phyloP scores from a whole-genome alignment of 2,113 vertebrate species.

The Pelobates fuscus region DNA sequence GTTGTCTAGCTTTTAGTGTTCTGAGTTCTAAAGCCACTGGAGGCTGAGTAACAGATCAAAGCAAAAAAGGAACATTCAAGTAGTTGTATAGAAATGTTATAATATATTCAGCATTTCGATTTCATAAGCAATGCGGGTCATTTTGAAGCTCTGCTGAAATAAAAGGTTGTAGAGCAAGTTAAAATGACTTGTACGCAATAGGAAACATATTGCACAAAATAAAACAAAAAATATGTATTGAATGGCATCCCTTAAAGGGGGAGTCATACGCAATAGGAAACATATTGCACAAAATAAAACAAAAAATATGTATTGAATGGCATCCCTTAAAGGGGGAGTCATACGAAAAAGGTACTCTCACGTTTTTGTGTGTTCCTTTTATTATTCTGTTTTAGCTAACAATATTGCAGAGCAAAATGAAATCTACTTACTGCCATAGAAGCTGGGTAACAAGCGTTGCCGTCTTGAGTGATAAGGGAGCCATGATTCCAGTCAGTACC shows the following conservation, averaged over 20 bases:
- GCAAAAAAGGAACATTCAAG: neutral
- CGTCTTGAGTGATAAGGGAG: too few species aligned
- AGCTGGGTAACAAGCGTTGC: too few species aligned
- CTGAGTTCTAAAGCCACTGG: conserved; percentile 34
- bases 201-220: neutral
- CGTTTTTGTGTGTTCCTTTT: too few species aligned
- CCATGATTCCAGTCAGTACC: too few species aligned
- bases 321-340: too few species aligned
- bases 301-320: too few species aligned
- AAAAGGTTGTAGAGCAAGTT: neutral
- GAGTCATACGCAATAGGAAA: neutral
- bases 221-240: too few species aligned
- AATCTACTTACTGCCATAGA: too few species aligned
- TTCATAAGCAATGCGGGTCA: conserved; percentile 15
- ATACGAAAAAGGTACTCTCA: neutral
- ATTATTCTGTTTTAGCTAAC: too few species aligned
- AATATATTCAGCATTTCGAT: conserved; percentile 36
- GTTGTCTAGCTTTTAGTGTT: conserved; percentile 39
- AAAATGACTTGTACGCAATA: neutral
- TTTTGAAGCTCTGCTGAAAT: conserved; percentile 22
- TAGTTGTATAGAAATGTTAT: conserved; percentile 20
- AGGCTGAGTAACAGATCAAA: conserved; percentile 41
- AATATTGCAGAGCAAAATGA: too few species aligned
- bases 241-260: too few species aligned
- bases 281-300: neutral